phyloP scores from a whole-genome alignment of 1,140 invertebrate species.

The Babylonia areolata region DNA sequence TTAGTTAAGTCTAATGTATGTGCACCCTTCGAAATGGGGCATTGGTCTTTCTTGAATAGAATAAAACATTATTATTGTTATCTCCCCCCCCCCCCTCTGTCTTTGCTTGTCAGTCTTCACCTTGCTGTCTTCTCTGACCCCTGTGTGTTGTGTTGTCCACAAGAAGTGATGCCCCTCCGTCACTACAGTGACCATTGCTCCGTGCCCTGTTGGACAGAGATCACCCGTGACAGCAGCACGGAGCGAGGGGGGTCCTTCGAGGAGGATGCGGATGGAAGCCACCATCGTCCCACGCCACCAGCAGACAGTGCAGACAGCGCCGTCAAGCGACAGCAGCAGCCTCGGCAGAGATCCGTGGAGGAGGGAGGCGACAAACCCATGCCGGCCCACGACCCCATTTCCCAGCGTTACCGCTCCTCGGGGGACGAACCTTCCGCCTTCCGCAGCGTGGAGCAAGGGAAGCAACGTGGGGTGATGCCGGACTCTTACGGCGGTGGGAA shows the following conservation, averaged over 20 bases:
- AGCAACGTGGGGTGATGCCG: neutral
- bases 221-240: slow-evolving; percentile 82
- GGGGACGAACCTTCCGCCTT: slow-evolving; percentile 33
- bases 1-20: too few species aligned
- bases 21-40: too few species aligned
- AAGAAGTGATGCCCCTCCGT: too few species aligned
- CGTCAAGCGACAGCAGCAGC: neutral
- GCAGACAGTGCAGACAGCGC: neutral
- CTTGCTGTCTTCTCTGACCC: neutral
- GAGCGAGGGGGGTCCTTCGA: slow-evolving; percentile 59
- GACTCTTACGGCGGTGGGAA: neutral
- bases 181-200: neutral
- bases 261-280: slow-evolving; percentile 50
- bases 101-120: neutral
- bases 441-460: slow-evolving; percentile 35
- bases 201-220: slow-evolving; percentile 79
- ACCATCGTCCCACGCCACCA: slow-evolving; percentile 7
- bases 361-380: slow-evolving; percentile 24
- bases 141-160: neutral
- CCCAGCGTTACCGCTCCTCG: slow-evolving; percentile 23
- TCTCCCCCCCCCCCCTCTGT: neutral
- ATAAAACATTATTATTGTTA: too few species aligned
- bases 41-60: too few species aligned
- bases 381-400: slow-evolving; percentile 19
- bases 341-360: slow-evolving; percentile 11